Conservation (phyloP, 1,140 invertebrate species). For the Bradysia coprophila region DNA sequence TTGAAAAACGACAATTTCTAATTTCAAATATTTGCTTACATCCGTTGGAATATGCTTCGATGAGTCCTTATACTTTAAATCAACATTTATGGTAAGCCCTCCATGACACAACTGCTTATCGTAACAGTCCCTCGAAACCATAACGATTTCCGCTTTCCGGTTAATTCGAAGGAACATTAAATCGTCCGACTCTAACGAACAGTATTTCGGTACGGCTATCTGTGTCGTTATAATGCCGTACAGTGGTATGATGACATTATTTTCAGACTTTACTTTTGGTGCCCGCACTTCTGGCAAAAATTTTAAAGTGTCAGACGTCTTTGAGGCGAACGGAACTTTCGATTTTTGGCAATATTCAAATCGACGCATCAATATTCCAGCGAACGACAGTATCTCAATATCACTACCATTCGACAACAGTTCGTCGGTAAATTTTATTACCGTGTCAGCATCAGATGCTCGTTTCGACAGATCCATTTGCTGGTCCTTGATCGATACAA, state of each 20-base stretch:
- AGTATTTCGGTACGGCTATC: conserved; percentile 32
- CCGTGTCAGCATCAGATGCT: conserved; percentile 25
- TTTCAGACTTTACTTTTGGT: conserved; percentile 16
- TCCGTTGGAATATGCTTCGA: conserved; percentile 24
- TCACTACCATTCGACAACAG: conserved; percentile 40
- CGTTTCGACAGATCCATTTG: conserved; percentile 26
- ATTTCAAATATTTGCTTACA: no score
- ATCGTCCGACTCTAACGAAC: conserved; percentile 31
- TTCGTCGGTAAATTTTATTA: conserved; percentile 35
- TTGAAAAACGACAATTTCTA: conserved; percentile 23
- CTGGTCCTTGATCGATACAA: conserved; percentile 25
- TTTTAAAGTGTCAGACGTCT: conserved; percentile 27
- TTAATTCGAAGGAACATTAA: conserved; percentile 21
- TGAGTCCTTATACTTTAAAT: conserved; percentile 24
- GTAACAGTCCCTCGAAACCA: conserved; percentile 31
- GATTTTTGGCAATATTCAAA: conserved; percentile 36
- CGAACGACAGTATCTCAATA: conserved; percentile 44
- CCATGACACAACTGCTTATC: conserved; percentile 30
- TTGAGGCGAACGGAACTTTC: conserved; percentile 24
- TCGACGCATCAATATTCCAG: conserved; percentile 36
- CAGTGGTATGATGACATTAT: conserved; percentile 25
- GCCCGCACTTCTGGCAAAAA: conserved; percentile 28
- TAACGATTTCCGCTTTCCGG: conserved; percentile 23
- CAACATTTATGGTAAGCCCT: conserved; percentile 26
- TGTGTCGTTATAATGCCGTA: conserved; percentile 33